Evolutionary conservation across 2,113 vertebrate genomes (phyloP), one percentile per base, ranked within the genome.

Genomic region (Carassius gibelio): DNA sequence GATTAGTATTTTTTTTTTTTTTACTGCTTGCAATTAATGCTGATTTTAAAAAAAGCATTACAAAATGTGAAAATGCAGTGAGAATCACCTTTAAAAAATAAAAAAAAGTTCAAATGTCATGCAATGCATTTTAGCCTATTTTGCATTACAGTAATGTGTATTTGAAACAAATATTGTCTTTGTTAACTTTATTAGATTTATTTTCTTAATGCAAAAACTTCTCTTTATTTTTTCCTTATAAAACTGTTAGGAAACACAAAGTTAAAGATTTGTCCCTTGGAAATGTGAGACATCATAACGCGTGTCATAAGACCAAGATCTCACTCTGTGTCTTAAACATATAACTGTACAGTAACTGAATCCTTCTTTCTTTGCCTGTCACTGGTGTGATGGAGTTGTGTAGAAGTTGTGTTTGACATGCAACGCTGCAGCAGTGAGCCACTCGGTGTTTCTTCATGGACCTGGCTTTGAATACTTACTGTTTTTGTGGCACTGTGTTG

Each of bases 401-500:
- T 9, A 5, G 11, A 38, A 10, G 50, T 57, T 71, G 14, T 68
- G 64, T 62, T 72, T 64, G 55, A 80, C 66, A 69, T 69, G 76
- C 4, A n/a, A 61, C 45, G 84, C 84, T 81, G 48, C 30, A 61
- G 21, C 79, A 52, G 26, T 23, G 26, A 50, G 77, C 34, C 23
- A 30, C 48, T 81, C 15, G 45, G 42, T 21, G 34, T 21, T 59
- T 42, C 64, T 34, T 66, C 76, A 77, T 75, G 75, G 84, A 86
- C 84, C 50, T 62, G 64, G n/a, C 21, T 74, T 48, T 80, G 64
- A 78, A 42, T 38, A 23, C 57, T 80, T 50, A 75, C 52, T 72
- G 75, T 88, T 76, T 61, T 48, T 42, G 21, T 52, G 19, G 57
- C 75, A 48, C 84, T 75, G 66, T 57, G 81, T 77, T 77, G 13